Percentiles rank a stretch among this genome's conserved stretches.
Conservation (phyloP, 2,113 vertebrate species). For the Saguinus imperator region DNA sequence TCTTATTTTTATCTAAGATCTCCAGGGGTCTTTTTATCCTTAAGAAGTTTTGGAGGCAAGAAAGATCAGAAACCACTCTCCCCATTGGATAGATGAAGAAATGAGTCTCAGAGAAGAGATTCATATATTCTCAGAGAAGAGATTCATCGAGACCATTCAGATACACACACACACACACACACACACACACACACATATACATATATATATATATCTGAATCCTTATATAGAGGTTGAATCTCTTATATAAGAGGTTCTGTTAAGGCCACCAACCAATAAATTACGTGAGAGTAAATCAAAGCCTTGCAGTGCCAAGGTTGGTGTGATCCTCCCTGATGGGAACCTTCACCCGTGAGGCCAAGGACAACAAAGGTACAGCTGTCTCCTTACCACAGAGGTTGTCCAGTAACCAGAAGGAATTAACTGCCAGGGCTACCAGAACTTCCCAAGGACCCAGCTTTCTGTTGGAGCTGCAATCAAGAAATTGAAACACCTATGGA, state of each 20-base stretch:
- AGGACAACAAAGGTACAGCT: neutral
- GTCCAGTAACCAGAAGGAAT: neutral
- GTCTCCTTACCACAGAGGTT: neutral
- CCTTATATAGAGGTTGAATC: too few species aligned
- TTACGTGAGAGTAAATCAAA: rapidly evolving
- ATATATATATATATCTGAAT: too few species aligned
- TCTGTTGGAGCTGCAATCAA: neutral
- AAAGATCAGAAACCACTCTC: neutral
- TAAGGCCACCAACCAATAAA: neutral
- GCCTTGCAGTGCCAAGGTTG: too few species aligned
- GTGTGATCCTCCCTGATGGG: neutral
- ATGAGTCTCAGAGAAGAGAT: neutral
- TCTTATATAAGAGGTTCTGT: neutral
- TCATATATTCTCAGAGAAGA: neutral
- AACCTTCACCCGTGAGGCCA: neutral
- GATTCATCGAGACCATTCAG: too few species aligned
- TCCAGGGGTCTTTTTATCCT: neutral
- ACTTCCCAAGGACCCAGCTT: neutral
- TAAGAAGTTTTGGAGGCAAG: neutral
- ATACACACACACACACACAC: too few species aligned
- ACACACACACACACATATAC: too few species aligned
- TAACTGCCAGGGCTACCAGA: neutral
- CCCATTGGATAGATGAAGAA: neutral
- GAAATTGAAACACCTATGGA: neutral
- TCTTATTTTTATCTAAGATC: neutral